Conservation (phyloP, 2,113 vertebrate genomes). For the Upupa epops region DNA sequence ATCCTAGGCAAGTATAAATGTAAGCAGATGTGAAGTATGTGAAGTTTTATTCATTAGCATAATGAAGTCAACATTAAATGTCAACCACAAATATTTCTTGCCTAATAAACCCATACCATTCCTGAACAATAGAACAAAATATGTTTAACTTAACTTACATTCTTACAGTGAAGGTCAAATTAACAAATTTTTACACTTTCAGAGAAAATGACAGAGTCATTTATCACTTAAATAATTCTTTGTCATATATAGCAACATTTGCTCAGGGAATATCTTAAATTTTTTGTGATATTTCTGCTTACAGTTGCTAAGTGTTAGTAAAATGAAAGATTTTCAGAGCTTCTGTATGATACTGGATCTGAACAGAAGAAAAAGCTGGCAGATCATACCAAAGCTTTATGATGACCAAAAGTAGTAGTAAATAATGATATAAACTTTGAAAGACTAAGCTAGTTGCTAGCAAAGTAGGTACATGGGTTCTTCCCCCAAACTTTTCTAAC, state of each 20-base stretch:
- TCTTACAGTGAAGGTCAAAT: not conserved
- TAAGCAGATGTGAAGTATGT: not conserved
- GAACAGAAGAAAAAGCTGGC: not conserved
- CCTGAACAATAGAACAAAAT: slow-evolving; percentile 8
- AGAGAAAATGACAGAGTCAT: not conserved
- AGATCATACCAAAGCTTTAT: not conserved
- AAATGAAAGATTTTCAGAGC: not conserved
- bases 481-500: not conserved
- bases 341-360: not conserved
- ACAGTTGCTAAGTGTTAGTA: not conserved
- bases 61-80: slow-evolving; percentile 19
- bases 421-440: not conserved
- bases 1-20: not conserved
- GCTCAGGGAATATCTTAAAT: not conserved
- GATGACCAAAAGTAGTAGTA: not conserved
- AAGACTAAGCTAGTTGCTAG: not conserved
- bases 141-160: not conserved
- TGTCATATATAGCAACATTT: not conserved
- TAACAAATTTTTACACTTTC: not conserved
- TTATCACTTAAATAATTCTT: slow-evolving; percentile 6
- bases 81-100: not conserved
- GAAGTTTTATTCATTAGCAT: not conserved
- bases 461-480: not conserved
- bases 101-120: not conserved
- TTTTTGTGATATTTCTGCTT: not conserved